These are phyloP conservation scores for Yasuhikotakia modesta DNA, from an alignment of 2,797 vertebrate species.

Conservation along the genomic window DNA sequence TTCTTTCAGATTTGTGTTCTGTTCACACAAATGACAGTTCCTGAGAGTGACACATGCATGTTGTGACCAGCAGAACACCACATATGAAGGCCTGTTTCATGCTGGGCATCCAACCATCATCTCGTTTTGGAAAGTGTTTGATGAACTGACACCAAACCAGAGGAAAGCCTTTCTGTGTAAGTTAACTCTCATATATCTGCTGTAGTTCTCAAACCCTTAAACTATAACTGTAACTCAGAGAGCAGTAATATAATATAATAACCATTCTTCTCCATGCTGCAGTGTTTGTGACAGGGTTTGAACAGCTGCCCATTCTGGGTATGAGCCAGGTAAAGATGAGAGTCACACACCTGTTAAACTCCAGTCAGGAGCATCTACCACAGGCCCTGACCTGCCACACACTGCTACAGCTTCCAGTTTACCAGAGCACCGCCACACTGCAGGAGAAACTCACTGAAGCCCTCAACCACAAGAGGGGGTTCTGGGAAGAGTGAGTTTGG, in stretches of 20 bases:
- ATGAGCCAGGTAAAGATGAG: slow-evolving; percentile 66
- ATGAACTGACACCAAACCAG: slow-evolving; percentile 64
- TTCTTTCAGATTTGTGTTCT: not conserved
- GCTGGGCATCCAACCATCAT: slow-evolving; percentile 64
- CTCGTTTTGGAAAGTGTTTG: slow-evolving; percentile 76
- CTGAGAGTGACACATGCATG: not conserved
- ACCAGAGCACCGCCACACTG: slow-evolving; percentile 67
- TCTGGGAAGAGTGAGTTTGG: slow-evolving; percentile 58
- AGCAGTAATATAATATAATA: not conserved
- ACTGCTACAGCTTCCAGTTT: slow-evolving; percentile 66
- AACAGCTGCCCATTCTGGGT: slow-evolving; percentile 69
- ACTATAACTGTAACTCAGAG: too few relatives aligned
- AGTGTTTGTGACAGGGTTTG: slow-evolving; percentile 78
- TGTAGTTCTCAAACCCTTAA: too few relatives aligned
- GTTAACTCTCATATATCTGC: too few relatives aligned
- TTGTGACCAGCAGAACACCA: slow-evolving; percentile 61
- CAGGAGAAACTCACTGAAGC: slow-evolving; percentile 66
- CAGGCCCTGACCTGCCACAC: slow-evolving; percentile 64
- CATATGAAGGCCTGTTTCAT: slow-evolving; percentile 44
- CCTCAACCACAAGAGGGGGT: slow-evolving; percentile 64
- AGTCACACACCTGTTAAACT: slow-evolving; percentile 42
- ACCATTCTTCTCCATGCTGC: not conserved
- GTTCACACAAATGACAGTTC: not conserved
- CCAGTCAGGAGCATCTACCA: slow-evolving; percentile 68
- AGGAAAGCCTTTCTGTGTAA: slow-evolving; percentile 76